These are phyloP conservation scores for Philypnodon macrostomus DNA, from an alignment of 2,797 vertebrate species.

Conservation along the genomic window DNA sequence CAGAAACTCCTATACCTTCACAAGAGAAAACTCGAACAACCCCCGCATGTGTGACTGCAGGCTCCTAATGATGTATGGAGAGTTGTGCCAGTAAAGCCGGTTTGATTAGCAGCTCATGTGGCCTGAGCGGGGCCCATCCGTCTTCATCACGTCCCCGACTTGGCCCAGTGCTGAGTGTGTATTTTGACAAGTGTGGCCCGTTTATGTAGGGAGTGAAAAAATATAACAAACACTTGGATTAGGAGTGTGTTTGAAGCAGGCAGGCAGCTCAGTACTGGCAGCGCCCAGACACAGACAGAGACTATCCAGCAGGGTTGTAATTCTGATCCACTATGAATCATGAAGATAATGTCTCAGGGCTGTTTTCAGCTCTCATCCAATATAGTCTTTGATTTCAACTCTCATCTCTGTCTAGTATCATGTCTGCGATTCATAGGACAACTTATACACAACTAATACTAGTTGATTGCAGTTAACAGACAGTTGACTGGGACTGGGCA, in stretches of 20 bases:
- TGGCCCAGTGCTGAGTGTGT: slow-evolving; percentile 62
- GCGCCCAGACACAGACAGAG: slow-evolving; percentile 48
- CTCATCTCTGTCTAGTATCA: no score
- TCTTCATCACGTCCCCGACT: slow-evolving; percentile 72
- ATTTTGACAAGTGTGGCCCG: slow-evolving; percentile 75
- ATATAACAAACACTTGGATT: slow-evolving; percentile 80
- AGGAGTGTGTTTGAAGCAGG: slow-evolving; percentile 66
- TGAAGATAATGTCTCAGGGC: no score
- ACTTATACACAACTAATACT: no score
- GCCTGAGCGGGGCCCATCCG: slow-evolving; percentile 60
- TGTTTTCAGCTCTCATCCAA: no score
- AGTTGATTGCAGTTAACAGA: no score
- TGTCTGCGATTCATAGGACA: no score
- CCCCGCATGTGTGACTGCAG: slow-evolving; percentile 31
- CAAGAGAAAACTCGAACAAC: no score
- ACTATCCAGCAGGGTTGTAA: slow-evolving; percentile 20
- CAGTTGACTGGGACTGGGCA: no score
- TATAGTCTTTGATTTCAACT: no score
- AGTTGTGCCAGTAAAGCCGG: slow-evolving; percentile 64
- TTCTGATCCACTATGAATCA: slow-evolving; percentile 28
- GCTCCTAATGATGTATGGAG: slow-evolving; percentile 52
- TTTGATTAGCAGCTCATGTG: slow-evolving; percentile 75
- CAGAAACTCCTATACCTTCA: neutral
- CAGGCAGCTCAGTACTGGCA: slow-evolving; percentile 40
- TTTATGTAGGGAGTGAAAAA: slow-evolving; percentile 80